phyloP scores from a whole-genome alignment of 1,140 invertebrate species.

The Drosophila virilis region DNA sequence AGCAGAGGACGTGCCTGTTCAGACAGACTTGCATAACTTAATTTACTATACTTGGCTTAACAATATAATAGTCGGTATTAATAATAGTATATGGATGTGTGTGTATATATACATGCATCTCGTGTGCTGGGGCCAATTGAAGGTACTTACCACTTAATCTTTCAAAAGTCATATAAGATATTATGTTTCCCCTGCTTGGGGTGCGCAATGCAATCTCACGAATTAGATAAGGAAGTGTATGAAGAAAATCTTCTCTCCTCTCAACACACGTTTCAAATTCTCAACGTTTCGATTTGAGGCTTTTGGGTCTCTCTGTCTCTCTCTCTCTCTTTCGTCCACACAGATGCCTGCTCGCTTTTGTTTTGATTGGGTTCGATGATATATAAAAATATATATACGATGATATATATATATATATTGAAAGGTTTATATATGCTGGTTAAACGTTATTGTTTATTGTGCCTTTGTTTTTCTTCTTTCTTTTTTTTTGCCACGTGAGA shows the following conservation, averaged over 20 bases:
- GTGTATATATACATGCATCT: background rate
- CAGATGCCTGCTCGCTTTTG: background rate
- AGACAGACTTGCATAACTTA: too few relatives aligned
- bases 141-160: conserved; percentile 81
- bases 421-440: conserved; percentile 7
- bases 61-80: too few relatives aligned
- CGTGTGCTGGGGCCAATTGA: conserved; percentile 18
- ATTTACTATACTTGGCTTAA: too few relatives aligned
- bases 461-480: conserved; percentile 10
- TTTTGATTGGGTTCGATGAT: conserved; percentile 9
- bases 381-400: background rate
- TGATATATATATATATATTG: conserved; percentile 7
- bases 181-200: conserved; percentile 82
- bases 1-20: too few relatives aligned
- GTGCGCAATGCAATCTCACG: conserved; percentile 77
- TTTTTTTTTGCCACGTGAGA: conserved; percentile 53
- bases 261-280: conserved; percentile 35
- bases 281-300: conserved; percentile 11
- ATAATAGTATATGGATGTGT: background rate
- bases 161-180: conserved; percentile 85
- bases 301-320: background rate
- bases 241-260: conserved; percentile 33
- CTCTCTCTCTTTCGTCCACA: background rate
- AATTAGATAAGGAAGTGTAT: conserved; percentile 59
- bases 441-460: conserved; percentile 24